These are phyloP conservation scores for Aleiodes leptofemur DNA, from an alignment of 2,888 invertebrate genomes.

Conservation along the genomic window DNA sequence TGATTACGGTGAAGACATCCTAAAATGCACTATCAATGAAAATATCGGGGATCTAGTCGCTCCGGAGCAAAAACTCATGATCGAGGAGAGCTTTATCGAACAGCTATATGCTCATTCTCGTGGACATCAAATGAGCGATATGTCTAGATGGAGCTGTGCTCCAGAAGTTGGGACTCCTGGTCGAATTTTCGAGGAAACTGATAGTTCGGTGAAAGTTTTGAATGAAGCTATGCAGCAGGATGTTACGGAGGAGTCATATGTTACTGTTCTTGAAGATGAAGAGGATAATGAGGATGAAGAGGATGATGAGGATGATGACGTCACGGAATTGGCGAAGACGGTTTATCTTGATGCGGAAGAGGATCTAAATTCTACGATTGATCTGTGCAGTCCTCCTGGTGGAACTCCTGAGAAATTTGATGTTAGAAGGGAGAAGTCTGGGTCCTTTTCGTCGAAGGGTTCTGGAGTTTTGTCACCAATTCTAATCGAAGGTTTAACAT, in stretches of 20 bases:
- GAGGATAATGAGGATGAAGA: not conserved
- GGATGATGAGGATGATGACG: not conserved
- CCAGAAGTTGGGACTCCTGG: slow-evolving; percentile 12
- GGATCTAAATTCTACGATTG: not conserved
- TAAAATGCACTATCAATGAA: slow-evolving; percentile 47
- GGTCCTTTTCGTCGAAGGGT: too few species aligned
- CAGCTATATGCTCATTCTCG: slow-evolving; percentile 39
- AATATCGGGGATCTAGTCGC: slow-evolving; percentile 46
- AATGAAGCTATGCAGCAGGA: not conserved
- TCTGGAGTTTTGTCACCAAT: too few species aligned
- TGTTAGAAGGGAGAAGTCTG: not conserved
- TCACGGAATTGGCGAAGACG: not conserved
- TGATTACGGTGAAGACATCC: slow-evolving; percentile 49
- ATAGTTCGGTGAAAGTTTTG: not conserved
- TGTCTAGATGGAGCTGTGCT: not conserved
- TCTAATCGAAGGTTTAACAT: too few species aligned
- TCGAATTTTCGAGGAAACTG: not conserved
- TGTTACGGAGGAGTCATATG: too few species aligned
- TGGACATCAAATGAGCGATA: not conserved
- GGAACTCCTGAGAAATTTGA: not conserved
- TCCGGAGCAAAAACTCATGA: slow-evolving; percentile 40
- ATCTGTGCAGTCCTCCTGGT: not conserved
- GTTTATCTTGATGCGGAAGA: slow-evolving; percentile 4
- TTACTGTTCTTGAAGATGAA: not conserved
- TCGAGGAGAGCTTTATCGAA: slow-evolving; percentile 44